Evolutionary conservation across 2,797 vertebrate genomes (phyloP).

Genomic region (Paratrypauchen microcephalus): DNA sequence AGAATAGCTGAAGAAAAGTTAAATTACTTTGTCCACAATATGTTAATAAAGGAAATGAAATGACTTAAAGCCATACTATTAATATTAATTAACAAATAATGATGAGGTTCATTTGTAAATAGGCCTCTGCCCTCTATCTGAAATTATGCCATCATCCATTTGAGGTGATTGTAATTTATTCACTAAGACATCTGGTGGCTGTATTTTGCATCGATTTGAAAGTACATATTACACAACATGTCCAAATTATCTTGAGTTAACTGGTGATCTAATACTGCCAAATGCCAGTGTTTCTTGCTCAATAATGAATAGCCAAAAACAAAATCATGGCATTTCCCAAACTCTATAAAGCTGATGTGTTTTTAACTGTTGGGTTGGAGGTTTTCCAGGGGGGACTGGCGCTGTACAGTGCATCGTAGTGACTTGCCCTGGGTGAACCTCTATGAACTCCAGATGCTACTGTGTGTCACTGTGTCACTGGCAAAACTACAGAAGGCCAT

Average conservation of each 20-base stretch:
- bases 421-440: conserved; percentile 71
- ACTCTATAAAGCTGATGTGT: conserved; percentile 21
- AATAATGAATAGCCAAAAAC: conserved; percentile 16
- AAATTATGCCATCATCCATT: too few species aligned
- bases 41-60: too few species aligned
- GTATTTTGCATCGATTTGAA: background rate
- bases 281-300: conserved; percentile 3
- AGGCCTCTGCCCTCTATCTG: too few species aligned
- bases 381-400: conserved; percentile 39
- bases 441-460: conserved; percentile 78
- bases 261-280: conserved; percentile 5
- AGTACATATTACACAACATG: conserved; percentile 3
- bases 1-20: too few species aligned
- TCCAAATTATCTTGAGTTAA: conserved; percentile 22
- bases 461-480: conserved; percentile 79
- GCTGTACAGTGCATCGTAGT: conserved; percentile 45
- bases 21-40: too few species aligned
- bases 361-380: conserved; percentile 39
- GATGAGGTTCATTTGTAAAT: too few species aligned
- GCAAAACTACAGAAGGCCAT: conserved; percentile 70
- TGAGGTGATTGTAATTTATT: too few species aligned
- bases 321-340: conserved; percentile 16
- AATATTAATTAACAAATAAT: too few species aligned
- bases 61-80: too few species aligned
- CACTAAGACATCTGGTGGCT: background rate